Evolutionary conservation across 2,888 invertebrate genomes (phyloP), one percentile per base, ranked within the genome.

Genomic region (Terebella lapidaria): DNA sequence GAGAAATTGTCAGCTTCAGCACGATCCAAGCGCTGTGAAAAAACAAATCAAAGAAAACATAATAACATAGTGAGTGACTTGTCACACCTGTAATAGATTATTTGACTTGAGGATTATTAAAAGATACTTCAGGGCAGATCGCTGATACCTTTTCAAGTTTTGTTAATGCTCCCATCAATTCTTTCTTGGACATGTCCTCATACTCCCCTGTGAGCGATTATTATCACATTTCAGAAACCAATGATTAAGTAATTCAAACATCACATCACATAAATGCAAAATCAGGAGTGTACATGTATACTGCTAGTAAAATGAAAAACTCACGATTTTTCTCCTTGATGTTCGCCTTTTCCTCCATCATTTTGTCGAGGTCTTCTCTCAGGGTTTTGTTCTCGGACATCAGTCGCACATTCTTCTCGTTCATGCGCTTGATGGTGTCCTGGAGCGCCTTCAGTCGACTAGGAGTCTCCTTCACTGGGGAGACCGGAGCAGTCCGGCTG

Each of bases 151-250:
- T 72, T 57, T 77, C 71, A n/a, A 74, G 62, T 54, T 70, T 70
- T 20, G 64, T 51, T n/a, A 77, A 60, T 18, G 66, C 59, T 42
- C 54, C 47, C 35, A 76, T 54, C 27, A 79, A 59, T 55, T 78
- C 72, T 60, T 66, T 73, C 60, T 71, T 74, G 59, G 72, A 73
- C 76, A 78, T 77, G 59, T 77, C 77, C 57, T 72, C 72, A 69
- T 71, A 75, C 28, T 58, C 55, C 3, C 4, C 60, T 60, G 28
- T 24, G 26, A 54, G n/a, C 10, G 35, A 45, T 5, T 2, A 20
- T n/a, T 42, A 18, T n/a, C n/a, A n/a, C n/a, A n/a, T n/a, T n/a
- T n/a, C 58, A 24, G 15, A 20, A 49, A 20, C 49, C 10, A 22
- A 49, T 22, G 24, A 49, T 5, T 10, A 20, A 22, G n/a, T n/a